Evolutionary conservation across 2,113 vertebrate species (phyloP), one percentile per base, ranked within the genome.

Genomic region (Eretmochelys imbricata): DNA sequence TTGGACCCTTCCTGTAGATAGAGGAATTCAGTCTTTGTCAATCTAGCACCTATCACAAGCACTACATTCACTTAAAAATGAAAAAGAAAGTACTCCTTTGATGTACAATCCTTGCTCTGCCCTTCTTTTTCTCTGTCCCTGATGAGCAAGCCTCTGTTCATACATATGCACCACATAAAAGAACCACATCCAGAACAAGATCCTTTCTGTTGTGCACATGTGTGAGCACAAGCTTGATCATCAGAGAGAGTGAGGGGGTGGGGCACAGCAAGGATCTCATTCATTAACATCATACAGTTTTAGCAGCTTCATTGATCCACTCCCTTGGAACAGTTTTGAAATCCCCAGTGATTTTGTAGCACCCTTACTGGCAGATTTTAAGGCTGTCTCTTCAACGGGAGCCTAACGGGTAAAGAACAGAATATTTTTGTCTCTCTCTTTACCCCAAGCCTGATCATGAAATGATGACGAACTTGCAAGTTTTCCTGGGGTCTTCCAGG

Each of bases 251-350:
- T 0, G 0, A 91, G 22, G 80, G 84, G 79, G 35, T 88, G 65
- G 50, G 75, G 88, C 79, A 82, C 78, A 94, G 75, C 11, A 0
- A 0, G 62, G 14, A 91, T 88, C n/a, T 94, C 62, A 62, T 92
- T 96, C 75, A 54, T 86, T 92, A 94, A 94, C 93, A 92, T 87
- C 55, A 94, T 50, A 84, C 2, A 10, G 3, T 24, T 90, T 91
- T 95, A n/a, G 49, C 80, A 29, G 5, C 22, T 91, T 10, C 65
- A 50, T 0, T 65, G 53, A 93, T 46, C 3, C 51, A 86, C 65
- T 85, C 72, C 25, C 53, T 88, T 80, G 65, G 50, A 94, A 78
- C 0, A 8, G 22, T 93, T 96, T 85, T 83, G 29, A 91, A 94
- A 69, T 80, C 72, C 25, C 55, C 55, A 1, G 48, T 46, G 65